Conservation (phyloP, 1,140 invertebrate genomes). For the Halesus radiatus region DNA sequence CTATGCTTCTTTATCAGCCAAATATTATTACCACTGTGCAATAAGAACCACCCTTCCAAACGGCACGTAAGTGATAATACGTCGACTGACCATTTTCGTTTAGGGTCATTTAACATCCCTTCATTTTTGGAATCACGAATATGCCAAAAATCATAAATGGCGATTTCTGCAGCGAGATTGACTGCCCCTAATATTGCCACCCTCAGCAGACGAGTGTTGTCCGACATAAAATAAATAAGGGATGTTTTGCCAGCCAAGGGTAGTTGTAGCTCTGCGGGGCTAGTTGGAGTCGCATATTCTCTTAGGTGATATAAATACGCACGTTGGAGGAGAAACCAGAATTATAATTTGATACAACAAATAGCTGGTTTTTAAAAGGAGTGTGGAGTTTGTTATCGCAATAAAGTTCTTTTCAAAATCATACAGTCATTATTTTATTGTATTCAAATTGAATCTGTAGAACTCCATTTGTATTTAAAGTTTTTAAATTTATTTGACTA, state of each 20-base stretch:
- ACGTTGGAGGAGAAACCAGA: conserved; percentile 19
- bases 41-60: no score
- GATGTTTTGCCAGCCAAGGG: conserved; percentile 15
- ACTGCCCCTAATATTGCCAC: conserved; percentile 41
- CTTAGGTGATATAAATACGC: conserved; percentile 52
- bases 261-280: background rate
- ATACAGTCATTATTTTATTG: no score
- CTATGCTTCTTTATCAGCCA: no score
- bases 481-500: no score
- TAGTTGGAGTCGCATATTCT: conserved; percentile 37
- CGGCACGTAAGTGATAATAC: conserved; percentile 1
- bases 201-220: conserved; percentile 20
- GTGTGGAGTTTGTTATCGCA: no score
- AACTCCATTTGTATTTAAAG: no score
- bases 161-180: conserved; percentile 42
- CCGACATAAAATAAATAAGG: conserved; percentile 52
- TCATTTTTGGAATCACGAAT: background rate
- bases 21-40: no score
- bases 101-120: conserved; percentile 28
- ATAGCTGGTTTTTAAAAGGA: conserved; percentile 2
- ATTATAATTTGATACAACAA: conserved; percentile 34
- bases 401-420: no score
- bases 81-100: conserved; percentile 6
- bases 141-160: conserved; percentile 47
- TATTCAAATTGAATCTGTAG: no score